phyloP scores from a whole-genome alignment of 2,797 vertebrate species.

The Urocyon cinereoargenteus region DNA sequence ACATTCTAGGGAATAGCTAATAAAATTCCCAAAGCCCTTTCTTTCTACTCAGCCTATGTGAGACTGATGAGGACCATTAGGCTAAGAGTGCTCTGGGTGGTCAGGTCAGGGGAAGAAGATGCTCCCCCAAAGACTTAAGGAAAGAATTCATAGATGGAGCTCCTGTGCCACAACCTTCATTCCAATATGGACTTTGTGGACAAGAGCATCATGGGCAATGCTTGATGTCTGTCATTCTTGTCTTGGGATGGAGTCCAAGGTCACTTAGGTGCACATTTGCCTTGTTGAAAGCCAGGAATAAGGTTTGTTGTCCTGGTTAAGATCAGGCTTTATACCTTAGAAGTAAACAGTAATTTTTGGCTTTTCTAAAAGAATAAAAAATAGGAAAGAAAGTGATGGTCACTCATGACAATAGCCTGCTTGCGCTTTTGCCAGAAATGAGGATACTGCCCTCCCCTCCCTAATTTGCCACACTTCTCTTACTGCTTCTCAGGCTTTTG shows the following conservation, averaged over 20 bases:
- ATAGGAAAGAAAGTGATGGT: neutral
- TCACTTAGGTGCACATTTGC: neutral
- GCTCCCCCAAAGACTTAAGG: neutral
- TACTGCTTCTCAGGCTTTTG: neutral
- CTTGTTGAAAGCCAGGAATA: neutral
- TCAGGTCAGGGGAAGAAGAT: neutral
- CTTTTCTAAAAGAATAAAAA: conserved; percentile 17
- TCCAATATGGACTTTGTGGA: neutral
- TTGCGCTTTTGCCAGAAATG: neutral
- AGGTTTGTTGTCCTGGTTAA: neutral
- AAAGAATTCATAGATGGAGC: neutral
- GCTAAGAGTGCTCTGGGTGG: neutral
- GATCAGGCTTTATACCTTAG: neutral
- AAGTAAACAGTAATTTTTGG: neutral
- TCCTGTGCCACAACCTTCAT: neutral
- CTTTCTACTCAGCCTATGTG: neutral
- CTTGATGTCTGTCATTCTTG: neutral
- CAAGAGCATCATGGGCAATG: neutral
- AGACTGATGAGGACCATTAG: neutral
- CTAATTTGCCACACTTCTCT: neutral
- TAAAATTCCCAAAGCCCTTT: neutral
- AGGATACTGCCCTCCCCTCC: too few relatives aligned
- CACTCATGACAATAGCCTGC: too few relatives aligned
- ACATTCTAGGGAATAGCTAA: conserved; percentile 3
- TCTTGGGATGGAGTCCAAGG: neutral